Evolutionary conservation across 2,888 invertebrate genomes (phyloP).

Genomic region (Aethes cnicana): DNA sequence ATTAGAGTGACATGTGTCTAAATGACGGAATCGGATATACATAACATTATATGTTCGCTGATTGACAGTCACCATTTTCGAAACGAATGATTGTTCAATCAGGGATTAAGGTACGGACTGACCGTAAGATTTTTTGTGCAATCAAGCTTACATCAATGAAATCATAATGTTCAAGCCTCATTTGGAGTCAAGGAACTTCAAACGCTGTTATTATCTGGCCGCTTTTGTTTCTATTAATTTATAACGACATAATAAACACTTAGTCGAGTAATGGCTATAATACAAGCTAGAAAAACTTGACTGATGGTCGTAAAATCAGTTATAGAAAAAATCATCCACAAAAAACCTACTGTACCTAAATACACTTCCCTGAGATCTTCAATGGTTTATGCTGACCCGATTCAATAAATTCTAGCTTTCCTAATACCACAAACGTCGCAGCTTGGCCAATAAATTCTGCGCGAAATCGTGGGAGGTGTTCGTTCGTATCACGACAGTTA

Average conservation of each 20-base stretch:
- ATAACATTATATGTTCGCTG: slow-evolving; percentile 2
- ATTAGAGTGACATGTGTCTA: slow-evolving; percentile 19
- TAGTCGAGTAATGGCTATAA: too few relatives aligned
- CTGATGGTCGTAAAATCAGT: too few relatives aligned
- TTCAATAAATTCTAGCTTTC: neutral
- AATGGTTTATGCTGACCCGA: neutral
- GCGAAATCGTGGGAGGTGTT: slow-evolving; percentile 21
- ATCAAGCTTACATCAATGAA: slow-evolving; percentile 4
- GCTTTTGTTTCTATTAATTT: too few relatives aligned
- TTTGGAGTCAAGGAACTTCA: slow-evolving; percentile 7
- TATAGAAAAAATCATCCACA: too few relatives aligned
- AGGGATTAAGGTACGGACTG: neutral
- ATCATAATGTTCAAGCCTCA: neutral
- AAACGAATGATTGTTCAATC: slow-evolving; percentile 12
- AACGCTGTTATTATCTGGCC: too few relatives aligned
- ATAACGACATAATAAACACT: too few relatives aligned
- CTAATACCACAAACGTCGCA: neutral
- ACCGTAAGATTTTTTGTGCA: neutral
- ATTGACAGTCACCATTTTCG: slow-evolving; percentile 10
- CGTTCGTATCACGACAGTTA: neutral
- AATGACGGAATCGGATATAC: slow-evolving; percentile 12
- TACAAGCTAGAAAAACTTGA: too few relatives aligned
- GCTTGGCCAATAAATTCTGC: neutral
- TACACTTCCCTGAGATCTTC: neutral
- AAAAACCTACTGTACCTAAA: too few relatives aligned